Percentiles rank a stretch among this genome's conserved stretches.
Conservation (phyloP, 2,797 vertebrate genomes). For the Channallabes apus region DNA sequence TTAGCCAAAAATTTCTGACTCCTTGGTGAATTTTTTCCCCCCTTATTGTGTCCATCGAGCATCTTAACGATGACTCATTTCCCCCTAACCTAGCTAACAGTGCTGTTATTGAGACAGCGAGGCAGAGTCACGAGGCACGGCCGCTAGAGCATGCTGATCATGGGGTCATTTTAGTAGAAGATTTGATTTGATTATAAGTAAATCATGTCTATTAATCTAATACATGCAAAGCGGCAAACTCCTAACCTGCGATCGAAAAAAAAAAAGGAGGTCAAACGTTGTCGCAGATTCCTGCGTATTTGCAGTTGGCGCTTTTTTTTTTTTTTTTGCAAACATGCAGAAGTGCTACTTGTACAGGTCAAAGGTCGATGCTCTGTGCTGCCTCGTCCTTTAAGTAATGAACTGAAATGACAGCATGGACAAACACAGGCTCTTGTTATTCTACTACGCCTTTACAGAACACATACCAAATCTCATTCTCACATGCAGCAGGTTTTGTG, state of each 20-base stretch:
- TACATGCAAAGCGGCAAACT: constrained; percentile 4
- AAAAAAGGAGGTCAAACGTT: constrained; percentile 20
- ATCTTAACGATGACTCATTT: not conserved
- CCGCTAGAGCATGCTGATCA: constrained; percentile 16
- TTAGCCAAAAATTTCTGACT: not conserved
- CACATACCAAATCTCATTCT: constrained; percentile 29
- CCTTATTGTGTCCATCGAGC: not conserved
- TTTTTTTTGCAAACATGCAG: not conserved
- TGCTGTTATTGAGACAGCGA: not conserved
- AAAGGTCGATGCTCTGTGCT: not conserved
- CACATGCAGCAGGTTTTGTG: constrained; percentile 13
- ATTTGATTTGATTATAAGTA: constrained; percentile 9
- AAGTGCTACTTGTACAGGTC: not conserved
- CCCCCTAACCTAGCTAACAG: not conserved
- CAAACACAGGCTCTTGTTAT: not conserved
- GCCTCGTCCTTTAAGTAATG: constrained; percentile 16
- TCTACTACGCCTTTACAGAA: not conserved
- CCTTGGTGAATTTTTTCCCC: too few relatives aligned
- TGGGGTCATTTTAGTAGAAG: constrained; percentile 8
- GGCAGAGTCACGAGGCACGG: not conserved
- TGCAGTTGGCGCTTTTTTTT: not conserved
- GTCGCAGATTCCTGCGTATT: not conserved
- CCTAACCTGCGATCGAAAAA: constrained; percentile 38
- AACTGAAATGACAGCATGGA: constrained; percentile 16
- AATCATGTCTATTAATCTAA: constrained; percentile 20